Evolutionary conservation across 2,888 invertebrate species (phyloP).

Genomic region (Periphyllus acericola): DNA sequence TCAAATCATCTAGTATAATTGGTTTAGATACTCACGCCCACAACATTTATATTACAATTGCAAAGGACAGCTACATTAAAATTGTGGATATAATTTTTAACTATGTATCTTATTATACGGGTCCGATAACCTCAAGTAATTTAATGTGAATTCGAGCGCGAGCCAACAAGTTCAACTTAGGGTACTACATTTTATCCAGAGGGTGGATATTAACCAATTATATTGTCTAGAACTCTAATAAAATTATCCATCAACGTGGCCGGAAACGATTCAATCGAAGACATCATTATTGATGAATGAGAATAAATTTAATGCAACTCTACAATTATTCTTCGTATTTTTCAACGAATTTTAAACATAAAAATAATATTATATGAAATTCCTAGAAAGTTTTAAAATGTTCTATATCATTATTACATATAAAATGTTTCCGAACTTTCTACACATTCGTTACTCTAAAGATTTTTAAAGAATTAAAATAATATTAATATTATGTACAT

Average conservation of each 20-base stretch:
- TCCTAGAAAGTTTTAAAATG: not conserved
- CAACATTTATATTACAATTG: not conserved
- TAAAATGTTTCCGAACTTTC: not conserved
- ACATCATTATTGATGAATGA: not conserved
- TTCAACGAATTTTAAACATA: not conserved
- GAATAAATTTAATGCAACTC: not conserved
- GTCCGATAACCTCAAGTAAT: constrained; percentile 1
- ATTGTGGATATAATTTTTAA: not conserved
- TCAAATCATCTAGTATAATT: not conserved
- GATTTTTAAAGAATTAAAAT: not conserved
- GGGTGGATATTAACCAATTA: not conserved
- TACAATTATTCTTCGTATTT: not conserved
- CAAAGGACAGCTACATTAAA: not conserved
- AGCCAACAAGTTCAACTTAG: not conserved
- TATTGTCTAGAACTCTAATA: not conserved
- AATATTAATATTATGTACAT: not conserved
- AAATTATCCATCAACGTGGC: not conserved
- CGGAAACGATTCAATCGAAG: not conserved
- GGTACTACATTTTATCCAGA: not conserved
- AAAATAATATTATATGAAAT: not conserved
- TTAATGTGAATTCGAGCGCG: not conserved
- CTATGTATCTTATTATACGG: not conserved
- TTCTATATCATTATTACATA: not conserved
- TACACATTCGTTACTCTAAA: not conserved
- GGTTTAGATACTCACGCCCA: no score